Evolutionary conservation across 2,888 invertebrate species (phyloP), one percentile per base, ranked within the genome.

Genomic region (Coelopa pilipes): DNA sequence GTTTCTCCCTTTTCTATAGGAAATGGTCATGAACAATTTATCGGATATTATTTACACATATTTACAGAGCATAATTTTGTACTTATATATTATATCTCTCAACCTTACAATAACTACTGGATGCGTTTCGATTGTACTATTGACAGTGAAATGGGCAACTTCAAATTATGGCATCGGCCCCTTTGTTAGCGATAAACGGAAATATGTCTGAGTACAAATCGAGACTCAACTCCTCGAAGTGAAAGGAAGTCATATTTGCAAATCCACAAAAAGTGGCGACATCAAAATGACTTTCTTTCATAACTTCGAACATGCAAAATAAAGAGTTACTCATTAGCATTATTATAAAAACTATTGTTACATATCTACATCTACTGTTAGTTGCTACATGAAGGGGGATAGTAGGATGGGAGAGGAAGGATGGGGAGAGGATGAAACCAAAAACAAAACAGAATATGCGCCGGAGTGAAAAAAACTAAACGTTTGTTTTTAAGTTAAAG

Each of bases 371-470:
- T 60, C 75, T 73, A 75, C 70, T 78, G 34, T 2, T 34, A 34
- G 34, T 34, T 34, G 79, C 88, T 90, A 90, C 88, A 90, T 87
- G 91, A 89, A 91, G 91, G 84, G 82, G 88, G 90, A 89, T 89
- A 81, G 80, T 82, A 87, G 87, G 81, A 79, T 17, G 53, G 68
- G 83, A 82, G 80, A 74, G 80, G 83, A 47, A 74, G 85, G 81
- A 83, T 77, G 71, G 74, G 49, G 77, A 62, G 49, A 72, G 72
- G 70, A 65, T 68, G 19, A 70, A n/a, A 72, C 76, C 70, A 74
- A 68, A 19, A 72, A 73, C 75, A 67, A 66, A 71, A 72, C 21
- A 60, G 24, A 72, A 59, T 7, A 50, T 19, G 34, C 45, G 45
- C 24, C 12, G 66, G 68, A 21, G 55, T 62, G 71, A 77, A 65